A percentile compares a stretch with the other conserved stretches of the same genome.
Evolutionary conservation across 2,113 vertebrate species (phyloP).

Genomic region (Dryoscopus gambensis): DNA sequence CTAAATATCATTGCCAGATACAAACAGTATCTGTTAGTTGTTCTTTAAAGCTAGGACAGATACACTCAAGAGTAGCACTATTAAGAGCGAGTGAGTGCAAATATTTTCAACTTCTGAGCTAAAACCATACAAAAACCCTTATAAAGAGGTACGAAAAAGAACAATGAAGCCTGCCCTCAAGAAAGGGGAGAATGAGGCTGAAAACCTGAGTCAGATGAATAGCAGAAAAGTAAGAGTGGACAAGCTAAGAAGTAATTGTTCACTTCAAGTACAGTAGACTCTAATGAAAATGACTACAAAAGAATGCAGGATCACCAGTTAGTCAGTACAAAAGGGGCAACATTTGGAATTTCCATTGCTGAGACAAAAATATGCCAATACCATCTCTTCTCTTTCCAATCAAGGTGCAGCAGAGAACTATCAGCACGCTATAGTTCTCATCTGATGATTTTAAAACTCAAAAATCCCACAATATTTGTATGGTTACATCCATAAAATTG

Average conservation of each 20-base stretch:
- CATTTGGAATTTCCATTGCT: background rate
- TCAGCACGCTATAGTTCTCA: background rate
- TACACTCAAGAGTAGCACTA: background rate
- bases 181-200: background rate
- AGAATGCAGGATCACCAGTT: background rate
- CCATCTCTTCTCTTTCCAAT: background rate
- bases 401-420: background rate
- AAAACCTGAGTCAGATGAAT: background rate
- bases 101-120: background rate
- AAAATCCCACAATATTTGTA: background rate
- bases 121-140: background rate
- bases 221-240: background rate
- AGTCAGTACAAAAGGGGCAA: background rate
- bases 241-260: background rate
- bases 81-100: background rate
- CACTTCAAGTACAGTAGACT: background rate
- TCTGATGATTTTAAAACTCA: background rate
- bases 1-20: background rate
- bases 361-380: background rate
- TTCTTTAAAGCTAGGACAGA: background rate
- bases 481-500: background rate
- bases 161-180: background rate
- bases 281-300: background rate
- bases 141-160: background rate
- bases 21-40: background rate